These are phyloP conservation scores for Steinernema carpocapsae DNA, from an alignment of 2,888 invertebrate genomes.

Conservation along the genomic window DNA sequence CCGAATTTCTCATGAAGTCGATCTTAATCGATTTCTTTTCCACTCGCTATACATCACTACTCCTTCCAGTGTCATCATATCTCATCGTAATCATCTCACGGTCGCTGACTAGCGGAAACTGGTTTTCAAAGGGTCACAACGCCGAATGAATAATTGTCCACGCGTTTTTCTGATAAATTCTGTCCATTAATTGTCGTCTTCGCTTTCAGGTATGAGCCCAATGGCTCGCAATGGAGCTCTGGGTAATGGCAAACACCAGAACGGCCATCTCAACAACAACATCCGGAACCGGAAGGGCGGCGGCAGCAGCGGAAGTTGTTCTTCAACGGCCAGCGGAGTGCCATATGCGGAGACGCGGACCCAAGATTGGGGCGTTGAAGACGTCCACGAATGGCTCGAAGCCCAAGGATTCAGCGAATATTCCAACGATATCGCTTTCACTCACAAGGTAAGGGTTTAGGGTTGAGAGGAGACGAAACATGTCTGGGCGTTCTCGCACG, in stretches of 20 bases:
- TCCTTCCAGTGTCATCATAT: no score
- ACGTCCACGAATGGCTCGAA: conserved; percentile 46
- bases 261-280: neutral
- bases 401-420: conserved; percentile 50
- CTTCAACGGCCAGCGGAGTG: neutral
- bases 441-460: conserved; percentile 55
- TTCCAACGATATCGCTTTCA: conserved; percentile 48
- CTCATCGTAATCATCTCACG: no score
- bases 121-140: no score
- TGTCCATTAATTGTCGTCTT: no score
- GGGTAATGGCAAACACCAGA: neutral
- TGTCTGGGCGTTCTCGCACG: no score
- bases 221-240: neutral
- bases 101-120: no score
- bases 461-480: no score
- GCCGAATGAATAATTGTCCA: no score
- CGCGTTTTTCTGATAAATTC: neutral
- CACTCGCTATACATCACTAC: no score
- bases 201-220: conserved; percentile 8
- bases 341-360: conserved; percentile 7
- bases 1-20: no score
- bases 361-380: conserved; percentile 37
- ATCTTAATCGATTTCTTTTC: no score
- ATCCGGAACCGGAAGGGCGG: neutral
- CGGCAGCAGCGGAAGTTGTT: neutral